phyloP scores from a whole-genome alignment of 1,140 invertebrate genomes.

The Drosophila navojoa region DNA sequence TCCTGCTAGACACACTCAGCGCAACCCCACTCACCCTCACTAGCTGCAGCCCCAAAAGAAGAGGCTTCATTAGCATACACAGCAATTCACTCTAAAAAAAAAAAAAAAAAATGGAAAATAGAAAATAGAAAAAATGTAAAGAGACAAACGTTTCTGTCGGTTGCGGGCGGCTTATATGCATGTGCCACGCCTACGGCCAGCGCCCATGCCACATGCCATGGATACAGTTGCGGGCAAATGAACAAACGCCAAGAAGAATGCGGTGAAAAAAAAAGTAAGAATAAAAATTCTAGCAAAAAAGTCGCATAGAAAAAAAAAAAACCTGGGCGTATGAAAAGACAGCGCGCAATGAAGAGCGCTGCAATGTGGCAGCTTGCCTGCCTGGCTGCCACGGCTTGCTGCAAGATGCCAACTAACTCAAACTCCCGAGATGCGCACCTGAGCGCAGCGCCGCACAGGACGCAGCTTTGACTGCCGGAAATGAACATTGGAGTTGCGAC shows the following conservation, averaged over 20 bases:
- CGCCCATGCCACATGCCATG: conserved; percentile 41
- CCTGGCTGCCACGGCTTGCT: neutral
- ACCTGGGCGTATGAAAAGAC: conserved; percentile 4
- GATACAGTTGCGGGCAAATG: conserved; percentile 78
- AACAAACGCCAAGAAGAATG: conserved; percentile 76
- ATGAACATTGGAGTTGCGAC: conserved; percentile 73
- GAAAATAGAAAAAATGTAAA: conserved; percentile 51
- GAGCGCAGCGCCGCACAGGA: conserved; percentile 63
- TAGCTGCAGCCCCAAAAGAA: conserved; percentile 50
- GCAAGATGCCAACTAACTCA: conserved; percentile 76
- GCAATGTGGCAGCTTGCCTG: conserved; percentile 1
- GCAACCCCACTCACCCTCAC: neutral
- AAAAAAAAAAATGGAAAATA: conserved; percentile 45
- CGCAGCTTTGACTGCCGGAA: conserved; percentile 80
- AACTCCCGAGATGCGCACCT: conserved; percentile 63
- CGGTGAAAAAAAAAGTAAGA: conserved; percentile 42
- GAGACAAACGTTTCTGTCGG: conserved; percentile 49
- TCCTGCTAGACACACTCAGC: neutral
- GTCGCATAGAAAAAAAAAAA: neutral
- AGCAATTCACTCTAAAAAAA: conserved; percentile 17
- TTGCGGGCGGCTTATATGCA: conserved; percentile 74
- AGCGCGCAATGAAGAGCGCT: conserved; percentile 25
- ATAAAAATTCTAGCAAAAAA: neutral
- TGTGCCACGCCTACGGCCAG: conserved; percentile 29
- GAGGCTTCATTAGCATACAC: conserved; percentile 80